Base-by-base conservation (phyloP, 1,140 invertebrate species). In the Polypedilum vanderplanki region DNA sequence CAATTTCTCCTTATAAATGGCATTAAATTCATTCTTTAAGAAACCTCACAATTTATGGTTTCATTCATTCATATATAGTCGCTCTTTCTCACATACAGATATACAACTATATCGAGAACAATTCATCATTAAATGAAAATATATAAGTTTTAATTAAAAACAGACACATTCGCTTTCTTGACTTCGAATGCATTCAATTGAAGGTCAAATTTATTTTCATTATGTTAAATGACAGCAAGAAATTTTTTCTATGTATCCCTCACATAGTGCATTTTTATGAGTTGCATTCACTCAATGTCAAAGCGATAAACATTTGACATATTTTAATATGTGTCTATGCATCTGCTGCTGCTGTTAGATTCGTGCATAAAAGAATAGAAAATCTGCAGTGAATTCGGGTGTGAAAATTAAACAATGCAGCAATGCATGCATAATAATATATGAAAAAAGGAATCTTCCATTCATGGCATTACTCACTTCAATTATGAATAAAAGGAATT, bases 1-100 rank as follows among this genome's bases (percentile, higher is more conserved):
- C 65, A 70, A 70, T 70, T 70, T 70, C 65, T 20, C 65, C 20
- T 70, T 70, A 33, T 33, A 70, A 70, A 70, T 70, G 65, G 65
- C 65, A 70, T 70, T 70, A 20, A 20, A 22, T 70, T n/a, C 65
- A 70, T 20, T 7, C 17, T 22, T 0, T 22, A 10, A 18, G 17
- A 70, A 20, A 22, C 17, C 65, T 18, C 9, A 70, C 17, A 22
- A 70, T 70, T 70, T 70, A 70, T 70, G 65, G 65, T 18, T 22
- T 70, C 65, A 70, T 70, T 70, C 65, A 70, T 22, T 18, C 17
- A 18, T 18, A 70, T 70, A 9, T 33, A 33, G 24, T 33, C 24
- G 24, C 24, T 33, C 24, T 33, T 5, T 1, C 24, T 33, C 24
- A 3, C 24, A 3, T 5, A 33, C 24, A 57, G 46, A 57, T 57